Evolutionary conservation across 2,888 invertebrate genomes (phyloP).

Genomic region (Agrotis clavis): DNA sequence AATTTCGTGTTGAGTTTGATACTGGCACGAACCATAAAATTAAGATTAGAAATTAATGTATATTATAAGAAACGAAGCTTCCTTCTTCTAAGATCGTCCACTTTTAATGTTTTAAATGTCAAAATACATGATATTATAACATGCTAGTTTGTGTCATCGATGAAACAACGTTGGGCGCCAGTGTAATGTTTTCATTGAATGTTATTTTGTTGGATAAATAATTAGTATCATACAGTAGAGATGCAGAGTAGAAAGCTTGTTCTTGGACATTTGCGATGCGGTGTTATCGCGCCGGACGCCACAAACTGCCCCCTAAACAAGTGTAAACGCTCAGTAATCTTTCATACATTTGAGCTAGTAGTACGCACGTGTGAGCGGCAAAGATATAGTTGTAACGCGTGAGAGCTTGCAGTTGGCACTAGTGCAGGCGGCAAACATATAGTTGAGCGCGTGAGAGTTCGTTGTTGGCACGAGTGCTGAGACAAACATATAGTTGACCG

Average conservation of each 20-base stretch:
- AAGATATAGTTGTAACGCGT: too few relatives aligned
- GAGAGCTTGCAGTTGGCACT: too few relatives aligned
- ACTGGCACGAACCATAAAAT: conserved; percentile 47
- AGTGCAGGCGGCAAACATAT: too few relatives aligned
- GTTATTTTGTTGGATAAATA: background rate
- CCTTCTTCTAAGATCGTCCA: conserved; percentile 61
- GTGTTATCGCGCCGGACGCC: too few relatives aligned
- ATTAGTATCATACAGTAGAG: background rate
- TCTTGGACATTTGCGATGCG: too few relatives aligned
- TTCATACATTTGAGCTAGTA: too few relatives aligned
- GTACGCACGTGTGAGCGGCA: too few relatives aligned
- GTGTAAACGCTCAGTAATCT: too few relatives aligned
- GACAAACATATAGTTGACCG: too few relatives aligned
- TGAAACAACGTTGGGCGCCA: background rate
- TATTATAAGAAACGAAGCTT: conserved; percentile 61
- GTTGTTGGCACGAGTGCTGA: too few relatives aligned
- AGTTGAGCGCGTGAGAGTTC: too few relatives aligned
- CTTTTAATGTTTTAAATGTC: conserved; percentile 27
- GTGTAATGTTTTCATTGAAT: background rate
- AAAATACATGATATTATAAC: background rate
- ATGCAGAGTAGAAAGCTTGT: background rate
- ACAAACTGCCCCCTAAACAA: too few relatives aligned
- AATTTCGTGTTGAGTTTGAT: conserved; percentile 52
- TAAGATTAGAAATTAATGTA: conserved; percentile 55
- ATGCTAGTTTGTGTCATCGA: conserved; percentile 1